phyloP scores from a whole-genome alignment of 2,113 vertebrate genomes.

The Rynchops niger region DNA sequence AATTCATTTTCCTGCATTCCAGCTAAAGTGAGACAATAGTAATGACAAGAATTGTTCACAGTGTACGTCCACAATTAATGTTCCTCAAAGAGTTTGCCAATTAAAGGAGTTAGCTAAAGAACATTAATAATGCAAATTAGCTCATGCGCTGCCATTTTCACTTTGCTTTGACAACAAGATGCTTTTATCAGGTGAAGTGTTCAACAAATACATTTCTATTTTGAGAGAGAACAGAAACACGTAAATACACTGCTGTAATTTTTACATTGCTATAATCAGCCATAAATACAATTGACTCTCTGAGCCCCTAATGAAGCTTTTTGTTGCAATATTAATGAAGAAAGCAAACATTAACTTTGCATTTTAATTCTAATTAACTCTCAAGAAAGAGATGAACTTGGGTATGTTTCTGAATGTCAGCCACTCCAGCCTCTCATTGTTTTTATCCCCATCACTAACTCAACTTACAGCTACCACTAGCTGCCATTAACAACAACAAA shows the following conservation, averaged over 20 bases:
- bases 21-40: not conserved
- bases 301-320: not conserved
- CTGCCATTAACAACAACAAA: not conserved
- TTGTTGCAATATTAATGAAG: not conserved
- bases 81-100: not conserved
- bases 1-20: not conserved
- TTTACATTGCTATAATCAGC: not conserved
- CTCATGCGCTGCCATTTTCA: not conserved
- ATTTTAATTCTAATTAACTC: not conserved
- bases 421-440: not conserved
- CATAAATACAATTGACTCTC: not conserved
- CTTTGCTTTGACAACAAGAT: not conserved
- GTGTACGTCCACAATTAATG: not conserved
- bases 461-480: not conserved
- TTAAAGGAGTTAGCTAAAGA: not conserved
- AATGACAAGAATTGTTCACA: not conserved
- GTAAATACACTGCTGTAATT: not conserved
- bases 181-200: not conserved
- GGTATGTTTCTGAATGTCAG: not conserved
- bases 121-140: not conserved
- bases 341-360: not conserved
- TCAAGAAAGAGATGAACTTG: not conserved
- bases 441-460: not conserved
- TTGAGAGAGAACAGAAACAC: not conserved
- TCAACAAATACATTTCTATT: not conserved